Conservation (phyloP, 1,140 invertebrate genomes). For the Dolichoris vasculosae region DNA sequence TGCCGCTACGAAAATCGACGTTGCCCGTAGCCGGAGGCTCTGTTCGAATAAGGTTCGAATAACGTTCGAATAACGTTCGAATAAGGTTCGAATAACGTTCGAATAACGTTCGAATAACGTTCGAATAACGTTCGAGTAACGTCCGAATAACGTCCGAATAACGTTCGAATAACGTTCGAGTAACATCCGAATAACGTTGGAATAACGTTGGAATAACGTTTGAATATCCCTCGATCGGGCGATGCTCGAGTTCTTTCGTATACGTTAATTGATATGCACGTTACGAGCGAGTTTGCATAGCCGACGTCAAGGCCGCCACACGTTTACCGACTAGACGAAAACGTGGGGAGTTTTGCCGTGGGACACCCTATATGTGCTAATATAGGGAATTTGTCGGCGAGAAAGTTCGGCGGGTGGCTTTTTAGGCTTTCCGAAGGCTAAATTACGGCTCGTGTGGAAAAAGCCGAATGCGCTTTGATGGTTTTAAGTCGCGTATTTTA, state of each 20-base stretch:
- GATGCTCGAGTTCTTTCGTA: too few relatives aligned
- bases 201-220: too few relatives aligned
- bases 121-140: too few relatives aligned
- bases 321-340: neutral
- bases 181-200: too few relatives aligned
- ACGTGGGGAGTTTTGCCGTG: neutral
- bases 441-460: constrained; percentile 18
- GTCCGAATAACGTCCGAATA: too few relatives aligned
- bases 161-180: too few relatives aligned
- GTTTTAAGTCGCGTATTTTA: constrained; percentile 24
- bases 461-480: constrained; percentile 23
- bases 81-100: too few relatives aligned
- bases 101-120: too few relatives aligned
- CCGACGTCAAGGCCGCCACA: neutral
- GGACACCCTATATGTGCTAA: neutral
- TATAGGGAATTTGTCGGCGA: constrained; percentile 17
- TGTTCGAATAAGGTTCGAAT: neutral
- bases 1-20: neutral
- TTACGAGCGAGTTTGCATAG: neutral
- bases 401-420: constrained; percentile 27
- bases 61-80: too few relatives aligned
- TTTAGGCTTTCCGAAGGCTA: constrained; percentile 21
- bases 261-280: neutral
- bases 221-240: neutral
- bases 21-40: too few relatives aligned